A percentile compares a stretch with the other conserved stretches of the same genome.
Evolutionary conservation across 1,140 invertebrate species (phyloP).

Genomic region (Goniozus legneri): DNA sequence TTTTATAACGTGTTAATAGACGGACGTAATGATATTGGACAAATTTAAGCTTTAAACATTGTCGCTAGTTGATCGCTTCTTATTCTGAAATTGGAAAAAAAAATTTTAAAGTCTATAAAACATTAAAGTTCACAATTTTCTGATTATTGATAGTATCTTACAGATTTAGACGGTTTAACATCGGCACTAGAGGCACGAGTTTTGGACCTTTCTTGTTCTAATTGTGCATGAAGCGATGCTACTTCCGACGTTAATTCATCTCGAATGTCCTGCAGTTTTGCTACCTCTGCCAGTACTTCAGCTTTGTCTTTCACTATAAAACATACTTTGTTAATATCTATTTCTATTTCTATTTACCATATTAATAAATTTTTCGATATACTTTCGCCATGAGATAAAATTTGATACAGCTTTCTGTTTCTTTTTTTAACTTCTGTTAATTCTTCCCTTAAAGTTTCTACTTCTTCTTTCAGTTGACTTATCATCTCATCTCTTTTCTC

Average conservation of each 20-base stretch:
- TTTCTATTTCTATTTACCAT: constrained; percentile 3
- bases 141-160: background rate
- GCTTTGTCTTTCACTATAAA: constrained; percentile 73
- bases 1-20: constrained; percentile 13
- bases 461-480: constrained; percentile 57
- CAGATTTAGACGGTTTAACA: constrained; percentile 42
- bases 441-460: constrained; percentile 64
- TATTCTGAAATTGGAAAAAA: constrained; percentile 38
- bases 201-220: constrained; percentile 79
- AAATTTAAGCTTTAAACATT: constrained; percentile 38
- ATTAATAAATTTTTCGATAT: constrained; percentile 33
- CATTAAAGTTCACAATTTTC: too few relatives aligned
- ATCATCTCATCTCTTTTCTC: constrained; percentile 67
- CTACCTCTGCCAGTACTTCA: constrained; percentile 70
- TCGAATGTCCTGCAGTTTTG: constrained; percentile 66
- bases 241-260: constrained; percentile 73
- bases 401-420: constrained; percentile 74
- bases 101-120: too few relatives aligned
- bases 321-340: constrained; percentile 8
- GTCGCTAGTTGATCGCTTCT: constrained; percentile 42
- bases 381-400: constrained; percentile 78
- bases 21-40: constrained; percentile 9
- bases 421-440: constrained; percentile 70
- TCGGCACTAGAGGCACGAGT: constrained; percentile 60
- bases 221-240: constrained; percentile 62